A percentile compares a stretch with the other conserved stretches of the same genome.
Conservation (phyloP, 2,113 vertebrate genomes). For the Nesoenas mayeri region DNA sequence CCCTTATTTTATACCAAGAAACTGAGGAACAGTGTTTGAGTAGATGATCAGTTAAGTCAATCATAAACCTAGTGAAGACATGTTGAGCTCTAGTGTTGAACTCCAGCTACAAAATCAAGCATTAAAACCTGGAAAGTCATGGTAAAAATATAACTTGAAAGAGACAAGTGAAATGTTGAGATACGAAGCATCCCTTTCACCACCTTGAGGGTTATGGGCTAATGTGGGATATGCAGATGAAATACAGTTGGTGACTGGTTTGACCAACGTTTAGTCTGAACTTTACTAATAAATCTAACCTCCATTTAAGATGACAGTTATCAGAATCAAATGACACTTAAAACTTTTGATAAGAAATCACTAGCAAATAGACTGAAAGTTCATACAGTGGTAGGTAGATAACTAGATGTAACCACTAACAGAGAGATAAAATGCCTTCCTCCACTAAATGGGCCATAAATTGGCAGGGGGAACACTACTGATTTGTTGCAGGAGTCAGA, state of each 20-base stretch:
- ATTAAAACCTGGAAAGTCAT: background rate
- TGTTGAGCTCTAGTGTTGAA: background rate
- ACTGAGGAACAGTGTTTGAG: background rate
- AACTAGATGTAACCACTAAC: background rate
- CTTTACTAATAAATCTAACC: background rate
- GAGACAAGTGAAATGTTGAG: background rate
- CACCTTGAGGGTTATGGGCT: background rate
- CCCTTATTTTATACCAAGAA: background rate
- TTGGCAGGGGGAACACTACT: background rate
- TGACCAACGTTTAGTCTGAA: background rate
- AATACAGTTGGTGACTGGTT: fast-evolving
- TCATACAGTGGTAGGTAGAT: background rate
- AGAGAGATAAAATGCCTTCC: background rate
- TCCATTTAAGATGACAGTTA: background rate
- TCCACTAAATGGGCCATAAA: background rate
- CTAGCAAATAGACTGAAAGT: background rate
- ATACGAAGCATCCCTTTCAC: background rate
- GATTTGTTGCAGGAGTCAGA: background rate
- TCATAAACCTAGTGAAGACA: background rate
- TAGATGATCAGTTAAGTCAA: background rate
- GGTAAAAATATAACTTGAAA: background rate
- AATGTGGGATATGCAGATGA: background rate
- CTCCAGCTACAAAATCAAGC: background rate
- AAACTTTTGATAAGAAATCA: background rate
- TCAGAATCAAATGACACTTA: background rate